These are phyloP conservation scores for Plecotus auritus DNA, from an alignment of 2,113 vertebrate genomes.

Conservation along the genomic window DNA sequence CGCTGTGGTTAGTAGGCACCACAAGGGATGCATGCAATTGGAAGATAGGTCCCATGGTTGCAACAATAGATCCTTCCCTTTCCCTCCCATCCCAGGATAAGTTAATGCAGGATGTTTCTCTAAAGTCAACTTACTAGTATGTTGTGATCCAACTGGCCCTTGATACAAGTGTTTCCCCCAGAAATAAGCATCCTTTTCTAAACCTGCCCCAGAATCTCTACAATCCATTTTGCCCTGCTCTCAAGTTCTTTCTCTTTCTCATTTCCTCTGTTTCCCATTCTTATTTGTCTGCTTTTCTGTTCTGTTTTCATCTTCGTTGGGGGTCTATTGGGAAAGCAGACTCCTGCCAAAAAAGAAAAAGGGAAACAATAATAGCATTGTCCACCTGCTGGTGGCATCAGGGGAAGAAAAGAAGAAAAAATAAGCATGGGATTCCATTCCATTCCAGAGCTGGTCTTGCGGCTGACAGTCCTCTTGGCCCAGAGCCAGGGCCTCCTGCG, in stretches of 20 bases:
- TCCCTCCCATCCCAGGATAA: not conserved
- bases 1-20: not conserved
- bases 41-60: conserved; percentile 55
- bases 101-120: not conserved
- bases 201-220: conserved; percentile 37
- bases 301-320: not conserved
- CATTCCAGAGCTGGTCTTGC: conserved; percentile 61
- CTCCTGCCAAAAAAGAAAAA: conserved; percentile 62
- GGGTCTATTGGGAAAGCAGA: conserved; percentile 43
- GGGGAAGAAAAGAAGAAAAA: conserved; percentile 65
- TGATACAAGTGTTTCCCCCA: not conserved
- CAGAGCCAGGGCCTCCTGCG: conserved; percentile 51
- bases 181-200: not conserved
- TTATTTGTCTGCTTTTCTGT: not conserved
- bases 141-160: not conserved
- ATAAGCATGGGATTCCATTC: conserved; percentile 37
- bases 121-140: not conserved
- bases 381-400: conserved; percentile 75
- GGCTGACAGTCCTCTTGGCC: conserved; percentile 62
- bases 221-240: not conserved
- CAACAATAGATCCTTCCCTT: not conserved
- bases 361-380: conserved; percentile 61
- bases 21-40: conserved; percentile 45
- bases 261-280: not conserved
- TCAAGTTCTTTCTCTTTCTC: not conserved